These are phyloP conservation scores for Lophius americanus DNA, from an alignment of 2,797 vertebrate species.

Conservation along the genomic window DNA sequence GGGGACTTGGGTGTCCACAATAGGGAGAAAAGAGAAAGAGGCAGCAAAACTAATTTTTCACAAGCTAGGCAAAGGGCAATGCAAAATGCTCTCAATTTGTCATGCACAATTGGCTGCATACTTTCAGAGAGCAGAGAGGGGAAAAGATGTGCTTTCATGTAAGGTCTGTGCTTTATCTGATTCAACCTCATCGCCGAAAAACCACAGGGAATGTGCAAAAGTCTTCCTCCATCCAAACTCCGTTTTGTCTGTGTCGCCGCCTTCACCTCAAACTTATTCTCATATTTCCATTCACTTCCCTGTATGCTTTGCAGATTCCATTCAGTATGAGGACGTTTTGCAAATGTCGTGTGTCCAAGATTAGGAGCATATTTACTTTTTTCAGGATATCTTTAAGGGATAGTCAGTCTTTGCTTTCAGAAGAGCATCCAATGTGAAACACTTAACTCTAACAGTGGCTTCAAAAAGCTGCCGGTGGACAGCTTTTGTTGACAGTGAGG, in stretches of 20 bases:
- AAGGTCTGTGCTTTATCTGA: slow-evolving; percentile 54
- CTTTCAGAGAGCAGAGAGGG: slow-evolving; percentile 42
- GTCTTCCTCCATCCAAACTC: slow-evolving; percentile 6
- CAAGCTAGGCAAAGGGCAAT: slow-evolving; percentile 54
- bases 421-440: slow-evolving; percentile 30
- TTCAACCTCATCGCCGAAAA: slow-evolving; percentile 42
- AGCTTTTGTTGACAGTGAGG: slow-evolving; percentile 37
- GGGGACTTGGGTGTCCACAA: slow-evolving; percentile 57
- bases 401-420: slow-evolving; percentile 31
- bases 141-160: slow-evolving; percentile 47
- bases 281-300: slow-evolving; percentile 25
- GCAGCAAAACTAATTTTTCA: slow-evolving; percentile 61
- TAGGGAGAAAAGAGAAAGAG: slow-evolving; percentile 54
- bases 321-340: slow-evolving; percentile 25
- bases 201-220: slow-evolving; percentile 34
- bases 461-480: slow-evolving; percentile 25
- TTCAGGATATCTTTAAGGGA: slow-evolving; percentile 52
- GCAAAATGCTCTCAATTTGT: slow-evolving; percentile 70
- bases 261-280: slow-evolving; percentile 24
- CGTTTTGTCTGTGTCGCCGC: slow-evolving; percentile 33
- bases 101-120: slow-evolving; percentile 58
- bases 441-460: slow-evolving; percentile 25
- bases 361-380: slow-evolving; percentile 22
- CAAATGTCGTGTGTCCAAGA: slow-evolving; percentile 29
- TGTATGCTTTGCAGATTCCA: slow-evolving; percentile 40